Conservation (phyloP, 2,797 vertebrate species). For the Dermochelys coriacea region DNA sequence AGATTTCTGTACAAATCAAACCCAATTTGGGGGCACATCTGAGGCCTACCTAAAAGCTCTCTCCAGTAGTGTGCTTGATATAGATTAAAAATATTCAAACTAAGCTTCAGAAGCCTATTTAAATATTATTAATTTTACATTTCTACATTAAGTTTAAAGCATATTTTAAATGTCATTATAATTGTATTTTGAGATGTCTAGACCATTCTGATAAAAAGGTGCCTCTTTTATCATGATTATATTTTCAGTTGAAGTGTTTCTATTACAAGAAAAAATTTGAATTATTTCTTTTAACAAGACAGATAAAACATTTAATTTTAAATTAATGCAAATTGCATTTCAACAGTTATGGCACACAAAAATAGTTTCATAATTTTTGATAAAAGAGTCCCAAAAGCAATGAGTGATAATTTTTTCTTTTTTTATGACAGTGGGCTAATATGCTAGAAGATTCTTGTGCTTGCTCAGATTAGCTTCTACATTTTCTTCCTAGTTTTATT, state of each 20-base stretch:
- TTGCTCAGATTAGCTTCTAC: slow-evolving; percentile 12
- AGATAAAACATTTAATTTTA: background rate
- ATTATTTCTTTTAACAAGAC: background rate
- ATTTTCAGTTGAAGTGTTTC: background rate
- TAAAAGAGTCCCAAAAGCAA: background rate
- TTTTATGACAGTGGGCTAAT: background rate
- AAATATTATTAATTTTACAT: background rate
- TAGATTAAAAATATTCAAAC: background rate
- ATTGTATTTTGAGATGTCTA: background rate
- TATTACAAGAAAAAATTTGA: background rate
- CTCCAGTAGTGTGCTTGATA: background rate
- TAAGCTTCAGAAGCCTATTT: slow-evolving; percentile 28
- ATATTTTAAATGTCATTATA: background rate
- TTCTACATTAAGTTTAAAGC: background rate
- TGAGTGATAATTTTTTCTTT: background rate
- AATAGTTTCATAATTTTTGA: background rate
- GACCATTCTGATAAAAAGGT: background rate
- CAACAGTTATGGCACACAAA: background rate
- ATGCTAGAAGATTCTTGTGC: slow-evolving; percentile 1
- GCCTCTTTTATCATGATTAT: background rate
- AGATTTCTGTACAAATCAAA: background rate
- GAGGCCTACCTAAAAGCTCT: background rate
- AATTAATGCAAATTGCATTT: background rate
- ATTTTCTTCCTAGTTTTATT: slow-evolving; percentile 43
- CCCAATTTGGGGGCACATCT: background rate